Base-by-base conservation (phyloP, 2,888 invertebrate species). In the Phaedon cochleariae region DNA sequence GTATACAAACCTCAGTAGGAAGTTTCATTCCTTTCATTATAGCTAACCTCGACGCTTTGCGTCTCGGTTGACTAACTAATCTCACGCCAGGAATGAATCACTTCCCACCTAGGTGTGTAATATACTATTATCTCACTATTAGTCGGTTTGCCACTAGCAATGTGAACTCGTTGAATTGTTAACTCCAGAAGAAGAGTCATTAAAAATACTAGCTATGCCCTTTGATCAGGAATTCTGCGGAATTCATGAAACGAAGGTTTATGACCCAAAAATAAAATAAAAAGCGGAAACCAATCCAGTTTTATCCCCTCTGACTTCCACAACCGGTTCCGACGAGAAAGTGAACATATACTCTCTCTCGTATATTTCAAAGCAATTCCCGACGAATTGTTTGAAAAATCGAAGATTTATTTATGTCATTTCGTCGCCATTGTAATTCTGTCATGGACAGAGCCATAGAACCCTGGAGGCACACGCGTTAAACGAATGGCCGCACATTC, bases 331-430 rank as follows among this genome's bases (percentile, higher is more conserved):
- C 45, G 18, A 20, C 46, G 12, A 57, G 64, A 70, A 71, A 67
- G 41, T 15, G 41, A 41, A 41, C 41, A 41, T 41, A 41, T 12
- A n/a, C n/a, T n/a, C n/a, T n/a, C n/a, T 41, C 41, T n/a, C 41
- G 63, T 64, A 72, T 68, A 72, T 74, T 71, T 73, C 68, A 66
- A 66, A 64, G 66, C 68, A 71, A 74, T 65, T 70, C 66, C 66
- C 51, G 29, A 46, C 41, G 68, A 64, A 70, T 62, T 61, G 69
- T 62, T 69, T 63, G 68, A 71, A 71, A 73, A 71, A 68, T 71
- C 71, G 65, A 69, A 65, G 70, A 71, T 71, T 68, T 71, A 73
- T 73, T 71, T 71, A 68, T 68, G 69, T 64, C 68, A 57, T 70
- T 73, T 66, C 62, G 65, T 65, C 62, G 66, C 69, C 66, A 71